These are phyloP conservation scores for Caenorhabditis zanzibari DNA, from an alignment of 2,888 invertebrate genomes.

Conservation along the genomic window DNA sequence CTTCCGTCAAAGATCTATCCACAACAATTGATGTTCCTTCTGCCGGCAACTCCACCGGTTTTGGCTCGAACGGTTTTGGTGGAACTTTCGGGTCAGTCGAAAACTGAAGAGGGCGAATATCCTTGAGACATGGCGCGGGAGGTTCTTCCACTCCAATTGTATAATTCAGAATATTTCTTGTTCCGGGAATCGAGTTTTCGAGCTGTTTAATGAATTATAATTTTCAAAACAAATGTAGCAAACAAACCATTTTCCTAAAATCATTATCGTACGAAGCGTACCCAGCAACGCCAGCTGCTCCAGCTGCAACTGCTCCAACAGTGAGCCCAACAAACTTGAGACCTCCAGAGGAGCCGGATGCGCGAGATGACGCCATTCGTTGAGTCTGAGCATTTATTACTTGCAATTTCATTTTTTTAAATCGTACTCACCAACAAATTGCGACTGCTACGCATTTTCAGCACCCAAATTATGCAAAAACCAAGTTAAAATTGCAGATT, in stretches of 20 bases:
- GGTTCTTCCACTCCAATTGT: conserved; percentile 56
- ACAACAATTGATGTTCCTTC: not conserved
- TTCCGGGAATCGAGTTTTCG: conserved; percentile 50
- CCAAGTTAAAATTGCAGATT: too few species aligned
- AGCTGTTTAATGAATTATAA: conserved; percentile 10
- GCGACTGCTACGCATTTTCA: conserved; percentile 41
- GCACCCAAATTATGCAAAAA: too few species aligned
- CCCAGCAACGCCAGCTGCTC: conserved; percentile 53
- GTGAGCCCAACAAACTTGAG: conserved; percentile 52
- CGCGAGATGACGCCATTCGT: conserved; percentile 48
- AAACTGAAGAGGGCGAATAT: conserved; percentile 48
- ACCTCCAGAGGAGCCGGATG: conserved; percentile 35
- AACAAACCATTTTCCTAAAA: conserved; percentile 50
- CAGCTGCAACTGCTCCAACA: conserved; percentile 42
- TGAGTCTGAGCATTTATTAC: conserved; percentile 10
- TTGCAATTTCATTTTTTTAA: not conserved
- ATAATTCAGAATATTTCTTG: conserved; percentile 52
- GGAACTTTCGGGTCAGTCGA: conserved; percentile 46
- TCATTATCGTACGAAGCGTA: conserved; percentile 59
- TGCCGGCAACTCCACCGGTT: conserved; percentile 2
- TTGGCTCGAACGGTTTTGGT: conserved; percentile 54
- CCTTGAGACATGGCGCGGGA: conserved; percentile 45
- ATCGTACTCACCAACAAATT: conserved; percentile 30
- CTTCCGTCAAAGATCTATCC: not conserved
- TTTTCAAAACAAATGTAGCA: not conserved